Base-by-base conservation (phyloP, 2,113 vertebrate genomes). In the Siniperca knerii region DNA sequence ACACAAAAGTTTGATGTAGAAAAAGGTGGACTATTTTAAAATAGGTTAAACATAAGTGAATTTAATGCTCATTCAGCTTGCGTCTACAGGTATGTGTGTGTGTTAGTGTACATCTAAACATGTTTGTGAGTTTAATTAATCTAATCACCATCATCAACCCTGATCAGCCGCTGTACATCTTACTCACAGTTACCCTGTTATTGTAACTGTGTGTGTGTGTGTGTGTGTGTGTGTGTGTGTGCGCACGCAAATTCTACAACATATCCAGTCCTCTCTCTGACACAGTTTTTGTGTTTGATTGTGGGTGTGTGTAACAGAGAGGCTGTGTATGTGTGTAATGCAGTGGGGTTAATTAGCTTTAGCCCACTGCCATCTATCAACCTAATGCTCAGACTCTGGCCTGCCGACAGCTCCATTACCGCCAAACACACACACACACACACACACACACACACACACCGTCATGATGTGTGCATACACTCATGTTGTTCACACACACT, bases 311-410 rank as follows among this genome's bases (percentile, higher is more conserved):
- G 57, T 75, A 42, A 37, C 76, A 70, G 50, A 25, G 23, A 52
- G 10, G 5, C 54, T 78, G 82, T 79, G 62, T 73, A 33, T 87
- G 88, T 85, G 85, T 88, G 77, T 81, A 76, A 81, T 75, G 84
- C 84, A 80, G 73, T 86, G 78, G 88, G 94, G 90, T 94, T 95
- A 96, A 95, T 95, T 95, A 95, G 91, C 88, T 90, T 86, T 78
- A 80, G 85, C 87, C 87, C 83, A 79, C 81, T 81, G 79, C 87
- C 88, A 95, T 96, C 93, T 94, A 94, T 96, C 94, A 95, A 89
- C 73, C 71, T 87, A 88, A 89, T 88, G 92, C 78, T 90, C 90
- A 83, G 82, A 82, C 79, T 86, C 70, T 79, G 76, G 77, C 86
- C 86, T 80, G 66, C 62, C 25, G 87, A 92, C 91, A 89, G 91